These are phyloP conservation scores for Chorisops tibialis DNA, from an alignment of 2,888 invertebrate species.

Conservation along the genomic window DNA sequence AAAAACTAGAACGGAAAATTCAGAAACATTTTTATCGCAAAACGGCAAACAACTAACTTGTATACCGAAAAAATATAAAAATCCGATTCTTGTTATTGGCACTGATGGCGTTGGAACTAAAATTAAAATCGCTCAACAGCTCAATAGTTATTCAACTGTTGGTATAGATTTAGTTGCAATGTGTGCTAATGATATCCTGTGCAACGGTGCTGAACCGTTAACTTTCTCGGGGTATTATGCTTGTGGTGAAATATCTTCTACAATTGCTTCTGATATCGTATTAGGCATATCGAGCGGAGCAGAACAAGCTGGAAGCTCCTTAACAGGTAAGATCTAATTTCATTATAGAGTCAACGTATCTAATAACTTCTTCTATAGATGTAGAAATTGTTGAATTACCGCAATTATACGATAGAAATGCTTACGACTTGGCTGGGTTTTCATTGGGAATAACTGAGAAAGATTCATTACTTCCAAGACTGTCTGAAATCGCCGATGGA, in stretches of 20 bases:
- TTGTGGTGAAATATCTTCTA: conserved; percentile 76
- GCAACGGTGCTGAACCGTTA: conserved; percentile 93
- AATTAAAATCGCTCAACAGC: conserved; percentile 83
- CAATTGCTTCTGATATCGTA: conserved; percentile 60
- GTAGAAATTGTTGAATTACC: conserved; percentile 97
- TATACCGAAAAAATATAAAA: conserved; percentile 53
- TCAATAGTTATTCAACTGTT: conserved; percentile 71
- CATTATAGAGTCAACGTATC: neutral
- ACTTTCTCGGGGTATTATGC: conserved; percentile 95
- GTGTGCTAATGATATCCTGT: conserved; percentile 97
- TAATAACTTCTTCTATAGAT: conserved; percentile 53
- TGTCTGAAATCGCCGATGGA: conserved; percentile 66
- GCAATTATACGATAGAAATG: conserved; percentile 78
- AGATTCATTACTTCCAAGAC: conserved; percentile 67
- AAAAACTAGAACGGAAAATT: conserved; percentile 30
- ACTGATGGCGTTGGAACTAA: conserved; percentile 99
- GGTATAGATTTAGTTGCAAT: conserved; percentile 97
- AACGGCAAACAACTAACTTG: conserved; percentile 46
- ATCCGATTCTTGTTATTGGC: conserved; percentile 88
- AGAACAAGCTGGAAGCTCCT: conserved; percentile 73
- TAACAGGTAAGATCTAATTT: conserved; percentile 65
- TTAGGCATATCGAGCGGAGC: conserved; percentile 84
- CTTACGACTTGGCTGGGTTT: conserved; percentile 96
- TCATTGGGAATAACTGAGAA: conserved; percentile 90
- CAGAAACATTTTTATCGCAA: conserved; percentile 36